Evolutionary conservation across 1,140 invertebrate species (phyloP).

Genomic region (Drosophila asahinai): DNA sequence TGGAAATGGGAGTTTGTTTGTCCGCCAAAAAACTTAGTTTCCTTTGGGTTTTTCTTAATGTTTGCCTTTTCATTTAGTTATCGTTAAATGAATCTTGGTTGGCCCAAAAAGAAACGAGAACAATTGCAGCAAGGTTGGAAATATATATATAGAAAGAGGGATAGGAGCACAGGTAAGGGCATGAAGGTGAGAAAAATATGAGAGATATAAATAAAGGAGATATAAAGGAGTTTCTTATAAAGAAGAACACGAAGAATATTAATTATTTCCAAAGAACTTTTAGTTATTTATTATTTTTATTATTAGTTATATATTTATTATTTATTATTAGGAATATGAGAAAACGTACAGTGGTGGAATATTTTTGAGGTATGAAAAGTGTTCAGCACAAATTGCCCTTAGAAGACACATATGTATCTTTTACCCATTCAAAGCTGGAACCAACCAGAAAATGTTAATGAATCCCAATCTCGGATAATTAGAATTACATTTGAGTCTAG

Average conservation of each 20-base stretch:
- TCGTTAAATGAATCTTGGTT: slow-evolving; percentile 9
- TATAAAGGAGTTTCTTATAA: too few relatives aligned
- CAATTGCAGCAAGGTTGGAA: slow-evolving; percentile 4
- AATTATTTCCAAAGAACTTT: too few relatives aligned
- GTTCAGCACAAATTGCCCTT: background rate
- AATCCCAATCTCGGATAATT: background rate
- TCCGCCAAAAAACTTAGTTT: background rate
- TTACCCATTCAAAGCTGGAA: too few relatives aligned
- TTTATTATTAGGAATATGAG: background rate
- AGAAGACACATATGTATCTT: background rate
- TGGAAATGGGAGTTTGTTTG: slow-evolving; percentile 36
- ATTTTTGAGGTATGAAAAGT: too few relatives aligned
- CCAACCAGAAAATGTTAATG: background rate
- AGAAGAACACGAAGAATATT: background rate
- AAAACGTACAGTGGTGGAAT: background rate
- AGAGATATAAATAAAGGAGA: background rate
- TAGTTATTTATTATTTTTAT: too few relatives aligned
- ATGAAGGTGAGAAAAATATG: background rate
- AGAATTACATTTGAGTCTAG: background rate
- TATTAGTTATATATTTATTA: too few relatives aligned
- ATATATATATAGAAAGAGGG: background rate
- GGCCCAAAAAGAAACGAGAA: slow-evolving; percentile 13
- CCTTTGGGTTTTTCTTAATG: background rate
- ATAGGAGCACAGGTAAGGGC: background rate
- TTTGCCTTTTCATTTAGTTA: slow-evolving; percentile 40